These are phyloP conservation scores for Drosophila kikkawai DNA, from an alignment of 1,140 invertebrate genomes.

Conservation along the genomic window DNA sequence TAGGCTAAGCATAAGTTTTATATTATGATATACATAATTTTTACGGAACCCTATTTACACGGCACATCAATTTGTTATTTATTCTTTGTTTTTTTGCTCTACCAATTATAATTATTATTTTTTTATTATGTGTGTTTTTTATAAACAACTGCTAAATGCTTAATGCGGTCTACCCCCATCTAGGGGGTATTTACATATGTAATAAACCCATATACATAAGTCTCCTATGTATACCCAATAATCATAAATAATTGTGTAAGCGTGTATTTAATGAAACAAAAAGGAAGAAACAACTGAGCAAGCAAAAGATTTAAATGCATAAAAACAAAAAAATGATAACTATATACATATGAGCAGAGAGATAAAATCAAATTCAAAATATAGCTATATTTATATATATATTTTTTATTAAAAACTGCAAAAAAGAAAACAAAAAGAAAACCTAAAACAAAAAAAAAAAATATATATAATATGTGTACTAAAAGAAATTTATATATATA, in stretches of 20 bases:
- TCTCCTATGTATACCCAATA: slow-evolving; percentile 46
- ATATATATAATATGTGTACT: slow-evolving; percentile 69
- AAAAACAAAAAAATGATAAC: slow-evolving; percentile 64
- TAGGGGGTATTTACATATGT: slow-evolving; percentile 17
- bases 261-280: slow-evolving; percentile 44
- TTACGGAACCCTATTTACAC: slow-evolving; percentile 59
- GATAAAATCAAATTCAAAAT: slow-evolving; percentile 81
- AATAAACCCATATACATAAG: slow-evolving; percentile 27
- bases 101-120: slow-evolving; percentile 47
- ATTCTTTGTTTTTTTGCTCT: slow-evolving; percentile 70
- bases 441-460: slow-evolving; percentile 62
- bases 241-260: slow-evolving; percentile 44
- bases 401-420: slow-evolving; percentile 75
- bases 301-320: slow-evolving; percentile 64
- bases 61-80: slow-evolving; percentile 71
- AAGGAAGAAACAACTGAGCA: slow-evolving; percentile 47
- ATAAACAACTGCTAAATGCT: slow-evolving; percentile 29
- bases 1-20: slow-evolving; percentile 63
- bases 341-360: slow-evolving; percentile 82
- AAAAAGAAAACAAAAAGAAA: slow-evolving; percentile 38
- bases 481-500: slow-evolving; percentile 69
- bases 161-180: slow-evolving; percentile 18
- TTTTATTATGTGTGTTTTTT: slow-evolving; percentile 45
- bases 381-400: slow-evolving; percentile 82
- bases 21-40: slow-evolving; percentile 57